These are phyloP conservation scores for Sakesphorus luctuosus DNA, from an alignment of 2,113 vertebrate species.

Conservation along the genomic window DNA sequence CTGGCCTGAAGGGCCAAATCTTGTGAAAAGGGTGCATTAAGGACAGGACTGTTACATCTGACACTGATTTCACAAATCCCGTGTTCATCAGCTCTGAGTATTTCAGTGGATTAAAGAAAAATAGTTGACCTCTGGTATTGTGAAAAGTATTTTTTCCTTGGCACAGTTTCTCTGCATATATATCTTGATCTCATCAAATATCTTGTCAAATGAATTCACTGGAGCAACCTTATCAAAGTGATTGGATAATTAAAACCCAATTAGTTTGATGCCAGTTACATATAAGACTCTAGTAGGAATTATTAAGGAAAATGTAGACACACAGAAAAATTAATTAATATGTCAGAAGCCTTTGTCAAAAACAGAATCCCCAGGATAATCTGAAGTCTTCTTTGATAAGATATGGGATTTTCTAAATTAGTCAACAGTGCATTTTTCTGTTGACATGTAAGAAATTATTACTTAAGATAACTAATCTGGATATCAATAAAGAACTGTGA, in stretches of 20 bases:
- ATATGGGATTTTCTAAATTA: neutral
- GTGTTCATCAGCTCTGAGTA: neutral
- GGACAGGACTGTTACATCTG: neutral
- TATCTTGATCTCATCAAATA: neutral
- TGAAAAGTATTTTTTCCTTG: neutral
- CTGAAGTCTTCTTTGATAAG: neutral
- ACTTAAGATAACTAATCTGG: neutral
- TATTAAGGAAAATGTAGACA: neutral
- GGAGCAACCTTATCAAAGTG: neutral
- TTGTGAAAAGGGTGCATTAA: neutral
- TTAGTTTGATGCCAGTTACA: neutral
- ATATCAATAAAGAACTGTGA: neutral
- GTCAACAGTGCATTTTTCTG: neutral
- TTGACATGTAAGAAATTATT: neutral
- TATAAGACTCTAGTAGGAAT: neutral
- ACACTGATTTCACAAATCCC: neutral
- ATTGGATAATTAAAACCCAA: neutral
- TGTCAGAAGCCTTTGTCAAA: neutral
- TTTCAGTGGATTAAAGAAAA: neutral
- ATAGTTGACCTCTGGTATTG: neutral
- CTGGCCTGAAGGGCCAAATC: neutral
- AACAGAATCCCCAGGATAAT: neutral
- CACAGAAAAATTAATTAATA: neutral
- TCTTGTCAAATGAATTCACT: neutral
- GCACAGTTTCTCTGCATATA: neutral